Conservation (phyloP, 2,888 invertebrate species). For the Cheilosia vernalis region DNA sequence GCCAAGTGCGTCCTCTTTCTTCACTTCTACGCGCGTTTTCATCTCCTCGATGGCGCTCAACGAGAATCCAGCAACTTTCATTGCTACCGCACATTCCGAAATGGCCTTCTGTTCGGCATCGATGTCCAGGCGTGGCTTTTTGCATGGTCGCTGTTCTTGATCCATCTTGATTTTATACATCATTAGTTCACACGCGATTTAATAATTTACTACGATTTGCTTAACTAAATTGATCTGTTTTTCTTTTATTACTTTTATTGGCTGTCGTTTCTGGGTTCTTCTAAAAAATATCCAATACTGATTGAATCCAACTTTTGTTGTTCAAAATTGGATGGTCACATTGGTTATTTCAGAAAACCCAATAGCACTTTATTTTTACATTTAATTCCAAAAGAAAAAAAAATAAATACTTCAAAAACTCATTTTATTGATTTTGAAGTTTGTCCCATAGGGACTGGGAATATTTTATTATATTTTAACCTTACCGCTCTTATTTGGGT, state of each 20-base stretch:
- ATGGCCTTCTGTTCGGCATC: slow-evolving; percentile 69
- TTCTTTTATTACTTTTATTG: slow-evolving; percentile 18
- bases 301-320: slow-evolving; percentile 83
- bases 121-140: slow-evolving; percentile 74
- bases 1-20: slow-evolving; percentile 78
- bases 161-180: slow-evolving; percentile 42
- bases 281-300: slow-evolving; percentile 83
- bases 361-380: slow-evolving; percentile 51
- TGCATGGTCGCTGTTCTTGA: slow-evolving; percentile 44
- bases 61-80: slow-evolving; percentile 81
- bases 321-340: slow-evolving; percentile 83
- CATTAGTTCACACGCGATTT: slow-evolving; percentile 27
- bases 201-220: neutral
- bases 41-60: slow-evolving; percentile 81
- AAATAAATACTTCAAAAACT: neutral
- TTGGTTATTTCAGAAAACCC: slow-evolving; percentile 83
- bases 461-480: slow-evolving; percentile 23
- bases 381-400: slow-evolving; percentile 20
- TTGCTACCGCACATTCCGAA: slow-evolving; percentile 76
- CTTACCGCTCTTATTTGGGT: slow-evolving; percentile 25
- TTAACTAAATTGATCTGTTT: slow-evolving; percentile 33
- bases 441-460: neutral
- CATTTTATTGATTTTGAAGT: slow-evolving; percentile 14
- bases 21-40: slow-evolving; percentile 80
- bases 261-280: slow-evolving; percentile 78